A percentile compares a stretch with the other conserved stretches of the same genome.
phyloP scores from a whole-genome alignment of 2,888 invertebrate genomes.

The Rhagonycha lutea region DNA sequence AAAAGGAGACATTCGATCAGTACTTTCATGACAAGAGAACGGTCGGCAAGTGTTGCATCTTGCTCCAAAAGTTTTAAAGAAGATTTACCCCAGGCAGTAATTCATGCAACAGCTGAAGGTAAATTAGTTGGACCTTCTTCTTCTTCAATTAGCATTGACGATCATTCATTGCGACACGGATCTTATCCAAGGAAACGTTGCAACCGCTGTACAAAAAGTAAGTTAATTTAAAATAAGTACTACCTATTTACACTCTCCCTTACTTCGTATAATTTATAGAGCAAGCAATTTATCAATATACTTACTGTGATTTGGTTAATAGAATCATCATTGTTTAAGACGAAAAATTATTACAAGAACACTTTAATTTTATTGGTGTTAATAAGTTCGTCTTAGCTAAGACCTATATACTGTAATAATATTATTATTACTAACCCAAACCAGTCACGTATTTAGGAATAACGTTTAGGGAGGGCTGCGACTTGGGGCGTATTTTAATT shows the following conservation, averaged over 20 bases:
- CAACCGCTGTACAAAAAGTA: slow-evolving; percentile 48
- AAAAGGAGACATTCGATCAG: slow-evolving; percentile 70
- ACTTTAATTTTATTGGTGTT: slow-evolving; percentile 17
- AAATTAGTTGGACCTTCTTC: slow-evolving; percentile 32
- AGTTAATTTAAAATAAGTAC: slow-evolving; percentile 37
- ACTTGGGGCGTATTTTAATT: too few relatives aligned
- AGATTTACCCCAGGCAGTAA: slow-evolving; percentile 45
- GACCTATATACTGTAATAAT: not conserved
- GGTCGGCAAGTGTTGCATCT: slow-evolving; percentile 47
- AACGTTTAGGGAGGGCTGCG: too few relatives aligned
- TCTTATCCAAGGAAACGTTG: slow-evolving; percentile 53
- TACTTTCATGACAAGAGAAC: slow-evolving; percentile 60
- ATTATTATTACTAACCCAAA: too few relatives aligned
- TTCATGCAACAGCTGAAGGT: slow-evolving; percentile 44
- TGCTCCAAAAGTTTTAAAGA: slow-evolving; percentile 48
- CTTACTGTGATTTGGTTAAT: slow-evolving; percentile 41
- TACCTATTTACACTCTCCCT: slow-evolving; percentile 33
- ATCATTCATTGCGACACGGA: slow-evolving; percentile 51
- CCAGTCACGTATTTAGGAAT: too few relatives aligned
- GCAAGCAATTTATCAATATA: slow-evolving; percentile 41
- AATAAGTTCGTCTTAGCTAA: slow-evolving; percentile 1
- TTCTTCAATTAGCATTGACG: slow-evolving; percentile 41
- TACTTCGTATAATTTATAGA: slow-evolving; percentile 22
- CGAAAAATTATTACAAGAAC: slow-evolving; percentile 26
- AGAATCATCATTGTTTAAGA: slow-evolving; percentile 41